These are phyloP conservation scores for Orius insidiosus DNA, from an alignment of 1,140 invertebrate genomes.

Conservation along the genomic window DNA sequence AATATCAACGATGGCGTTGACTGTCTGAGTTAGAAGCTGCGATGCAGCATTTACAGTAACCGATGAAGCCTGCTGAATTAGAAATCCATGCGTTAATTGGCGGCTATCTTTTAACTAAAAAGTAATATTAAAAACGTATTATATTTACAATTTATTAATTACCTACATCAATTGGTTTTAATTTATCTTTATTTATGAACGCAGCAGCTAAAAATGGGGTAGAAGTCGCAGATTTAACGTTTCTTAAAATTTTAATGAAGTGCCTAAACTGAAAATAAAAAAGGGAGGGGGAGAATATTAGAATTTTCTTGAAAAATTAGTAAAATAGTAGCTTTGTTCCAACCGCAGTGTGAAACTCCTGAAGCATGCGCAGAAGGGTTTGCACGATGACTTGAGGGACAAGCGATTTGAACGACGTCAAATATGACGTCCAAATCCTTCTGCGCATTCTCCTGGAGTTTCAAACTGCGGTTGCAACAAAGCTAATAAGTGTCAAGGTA, in stretches of 20 bases:
- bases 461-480: too few relatives aligned
- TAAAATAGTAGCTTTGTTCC: too few relatives aligned
- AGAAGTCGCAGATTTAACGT: neutral
- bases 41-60: conserved; percentile 16
- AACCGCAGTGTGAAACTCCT: too few relatives aligned
- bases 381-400: too few relatives aligned
- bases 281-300: neutral
- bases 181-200: neutral
- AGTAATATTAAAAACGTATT: neutral
- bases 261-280: neutral
- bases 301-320: neutral
- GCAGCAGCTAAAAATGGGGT: neutral
- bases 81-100: conserved; percentile 14
- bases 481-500: too few relatives aligned
- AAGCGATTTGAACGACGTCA: too few relatives aligned
- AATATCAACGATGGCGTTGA: conserved; percentile 15
- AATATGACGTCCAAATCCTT: too few relatives aligned
- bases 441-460: too few relatives aligned
- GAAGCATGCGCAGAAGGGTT: too few relatives aligned
- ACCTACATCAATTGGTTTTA: neutral
- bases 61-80: conserved; percentile 17
- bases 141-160: neutral
- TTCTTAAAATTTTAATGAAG: neutral
- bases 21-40: conserved; percentile 16
- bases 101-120: neutral